These are phyloP conservation scores for Apodemia duryi DNA, from an alignment of 2,888 invertebrate species.

Conservation along the genomic window DNA sequence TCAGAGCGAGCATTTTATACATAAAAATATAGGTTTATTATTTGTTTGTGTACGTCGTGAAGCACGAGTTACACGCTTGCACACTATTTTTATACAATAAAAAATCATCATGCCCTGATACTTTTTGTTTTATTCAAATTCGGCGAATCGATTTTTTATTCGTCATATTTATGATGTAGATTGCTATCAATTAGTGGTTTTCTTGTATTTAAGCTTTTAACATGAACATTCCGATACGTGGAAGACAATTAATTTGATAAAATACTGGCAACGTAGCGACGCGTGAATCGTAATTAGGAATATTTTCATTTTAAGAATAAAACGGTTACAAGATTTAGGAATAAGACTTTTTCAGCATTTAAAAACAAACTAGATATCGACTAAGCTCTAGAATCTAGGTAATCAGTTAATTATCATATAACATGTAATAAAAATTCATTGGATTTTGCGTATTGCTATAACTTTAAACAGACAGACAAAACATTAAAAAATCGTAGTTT, in stretches of 20 bases:
- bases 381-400: too few relatives aligned
- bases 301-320: too few relatives aligned
- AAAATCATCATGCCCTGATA: conserved; percentile 76
- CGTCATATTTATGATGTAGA: background rate
- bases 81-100: conserved; percentile 80
- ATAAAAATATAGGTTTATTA: conserved; percentile 64
- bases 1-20: conserved; percentile 78
- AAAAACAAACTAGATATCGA: too few relatives aligned
- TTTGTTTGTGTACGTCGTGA: conserved; percentile 75
- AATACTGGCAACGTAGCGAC: too few relatives aligned
- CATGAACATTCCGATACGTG: background rate
- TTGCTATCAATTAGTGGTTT: background rate
- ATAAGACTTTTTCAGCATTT: too few relatives aligned
- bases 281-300: too few relatives aligned
- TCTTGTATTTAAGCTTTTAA: background rate
- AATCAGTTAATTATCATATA: too few relatives aligned
- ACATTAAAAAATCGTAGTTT: too few relatives aligned
- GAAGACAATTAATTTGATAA: background rate
- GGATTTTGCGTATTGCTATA: too few relatives aligned
- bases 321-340: too few relatives aligned
- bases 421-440: too few relatives aligned
- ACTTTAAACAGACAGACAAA: too few relatives aligned
- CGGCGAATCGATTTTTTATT: conserved; percentile 27
- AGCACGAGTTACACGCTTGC: conserved; percentile 75
- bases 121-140: conserved; percentile 64